Evolutionary conservation across 2,797 vertebrate genomes (phyloP).

Genomic region (Sciurus carolinensis): DNA sequence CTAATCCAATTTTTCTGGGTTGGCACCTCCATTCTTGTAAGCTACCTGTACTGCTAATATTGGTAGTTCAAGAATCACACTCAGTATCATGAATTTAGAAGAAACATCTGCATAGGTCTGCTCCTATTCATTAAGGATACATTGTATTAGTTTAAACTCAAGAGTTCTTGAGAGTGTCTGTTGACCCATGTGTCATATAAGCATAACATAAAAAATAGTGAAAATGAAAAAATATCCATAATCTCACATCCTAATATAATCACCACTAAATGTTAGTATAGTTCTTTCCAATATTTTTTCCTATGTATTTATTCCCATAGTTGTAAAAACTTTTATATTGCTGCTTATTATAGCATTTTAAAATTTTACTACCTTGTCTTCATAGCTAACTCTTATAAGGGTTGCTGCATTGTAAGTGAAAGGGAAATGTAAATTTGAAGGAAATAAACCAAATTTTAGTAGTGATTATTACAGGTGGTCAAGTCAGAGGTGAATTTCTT

Average conservation of each 20-base stretch:
- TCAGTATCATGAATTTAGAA: background rate
- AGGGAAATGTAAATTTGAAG: background rate
- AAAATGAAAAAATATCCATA: background rate
- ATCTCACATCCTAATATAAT: background rate
- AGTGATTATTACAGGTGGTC: background rate
- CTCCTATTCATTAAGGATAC: background rate
- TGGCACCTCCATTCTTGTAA: background rate
- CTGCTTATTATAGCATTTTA: background rate
- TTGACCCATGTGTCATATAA: background rate
- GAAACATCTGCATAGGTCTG: background rate
- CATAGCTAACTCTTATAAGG: background rate
- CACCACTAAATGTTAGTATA: background rate
- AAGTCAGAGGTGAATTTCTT: background rate
- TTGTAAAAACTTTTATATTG: background rate
- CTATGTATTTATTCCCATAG: background rate
- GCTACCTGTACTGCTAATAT: background rate
- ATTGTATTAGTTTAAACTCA: slow-evolving; percentile 6
- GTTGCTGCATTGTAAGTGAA: background rate
- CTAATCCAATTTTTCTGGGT: background rate
- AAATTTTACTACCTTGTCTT: slow-evolving; percentile 19
- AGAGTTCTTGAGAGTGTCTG: background rate
- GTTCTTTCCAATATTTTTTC: background rate
- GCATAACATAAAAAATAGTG: background rate
- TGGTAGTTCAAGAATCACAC: background rate
- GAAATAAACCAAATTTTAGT: background rate